Conservation (phyloP, 2,888 invertebrate species). For the Machimus rusticus region DNA sequence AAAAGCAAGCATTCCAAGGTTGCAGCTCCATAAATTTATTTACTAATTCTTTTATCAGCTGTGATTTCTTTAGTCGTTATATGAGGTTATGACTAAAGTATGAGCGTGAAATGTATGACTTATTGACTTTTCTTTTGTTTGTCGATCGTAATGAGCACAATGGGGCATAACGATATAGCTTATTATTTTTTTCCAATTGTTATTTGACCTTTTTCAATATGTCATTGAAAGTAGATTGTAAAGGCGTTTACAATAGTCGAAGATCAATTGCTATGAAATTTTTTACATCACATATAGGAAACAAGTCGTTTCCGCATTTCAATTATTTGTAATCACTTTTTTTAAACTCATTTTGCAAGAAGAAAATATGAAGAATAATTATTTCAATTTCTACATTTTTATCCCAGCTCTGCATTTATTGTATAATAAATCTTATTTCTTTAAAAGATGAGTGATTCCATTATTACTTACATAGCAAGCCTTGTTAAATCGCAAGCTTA, state of each 20-base stretch:
- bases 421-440: too few species aligned
- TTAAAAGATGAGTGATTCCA: too few species aligned
- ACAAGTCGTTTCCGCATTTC: neutral
- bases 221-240: neutral
- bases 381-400: too few species aligned
- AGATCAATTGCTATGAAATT: neutral
- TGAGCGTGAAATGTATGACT: neutral
- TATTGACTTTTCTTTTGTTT: neutral
- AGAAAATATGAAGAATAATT: too few species aligned
- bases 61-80: neutral
- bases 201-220: neutral
- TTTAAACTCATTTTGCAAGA: neutral
- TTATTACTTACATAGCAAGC: too few species aligned
- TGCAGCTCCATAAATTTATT: neutral
- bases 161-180: neutral
- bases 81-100: neutral
- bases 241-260: neutral
- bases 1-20: neutral
- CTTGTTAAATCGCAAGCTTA: neutral
- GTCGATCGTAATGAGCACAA: neutral
- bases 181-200: neutral
- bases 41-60: neutral
- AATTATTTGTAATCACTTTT: neutral
- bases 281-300: neutral
- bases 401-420: too few species aligned